Evolutionary conservation across 2,797 vertebrate species (phyloP).

Genomic region (Spatula versicolor): DNA sequence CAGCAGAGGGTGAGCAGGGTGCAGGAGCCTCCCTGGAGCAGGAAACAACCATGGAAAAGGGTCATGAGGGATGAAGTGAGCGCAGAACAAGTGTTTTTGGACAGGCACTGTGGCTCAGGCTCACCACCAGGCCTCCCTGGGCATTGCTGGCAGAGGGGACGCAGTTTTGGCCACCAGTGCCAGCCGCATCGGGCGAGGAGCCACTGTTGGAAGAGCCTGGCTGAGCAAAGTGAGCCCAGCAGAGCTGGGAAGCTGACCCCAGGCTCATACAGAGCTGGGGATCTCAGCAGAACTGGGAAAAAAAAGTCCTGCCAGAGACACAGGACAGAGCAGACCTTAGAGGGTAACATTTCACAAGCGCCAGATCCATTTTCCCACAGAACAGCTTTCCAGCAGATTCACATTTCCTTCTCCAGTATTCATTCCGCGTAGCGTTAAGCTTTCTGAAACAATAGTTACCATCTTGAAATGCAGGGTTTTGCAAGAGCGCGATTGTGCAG

Average conservation of each 20-base stretch:
- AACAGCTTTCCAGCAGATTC: neutral
- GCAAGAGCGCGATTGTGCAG: neutral
- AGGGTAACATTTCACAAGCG: neutral
- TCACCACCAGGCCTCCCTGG: neutral
- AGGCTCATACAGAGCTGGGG: neutral
- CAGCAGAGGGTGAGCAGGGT: neutral
- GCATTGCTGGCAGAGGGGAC: neutral
- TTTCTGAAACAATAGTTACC: neutral
- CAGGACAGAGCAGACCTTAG: rapidly evolving
- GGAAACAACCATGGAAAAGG: neutral
- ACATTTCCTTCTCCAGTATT: neutral
- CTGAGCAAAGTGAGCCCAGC: neutral
- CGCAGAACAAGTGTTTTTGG: neutral
- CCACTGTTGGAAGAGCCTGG: neutral
- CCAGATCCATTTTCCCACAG: neutral
- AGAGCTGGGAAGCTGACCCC: neutral
- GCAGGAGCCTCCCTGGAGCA: neutral
- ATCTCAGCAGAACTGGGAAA: neutral
- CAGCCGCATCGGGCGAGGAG: neutral
- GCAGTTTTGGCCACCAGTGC: neutral
- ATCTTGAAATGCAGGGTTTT: neutral
- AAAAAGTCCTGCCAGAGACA: neutral
- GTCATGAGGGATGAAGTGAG: neutral
- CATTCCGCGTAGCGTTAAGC: neutral
- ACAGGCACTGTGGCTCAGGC: neutral